phyloP scores from a whole-genome alignment of 1,140 invertebrate species.

The Papilio xuthus region DNA sequence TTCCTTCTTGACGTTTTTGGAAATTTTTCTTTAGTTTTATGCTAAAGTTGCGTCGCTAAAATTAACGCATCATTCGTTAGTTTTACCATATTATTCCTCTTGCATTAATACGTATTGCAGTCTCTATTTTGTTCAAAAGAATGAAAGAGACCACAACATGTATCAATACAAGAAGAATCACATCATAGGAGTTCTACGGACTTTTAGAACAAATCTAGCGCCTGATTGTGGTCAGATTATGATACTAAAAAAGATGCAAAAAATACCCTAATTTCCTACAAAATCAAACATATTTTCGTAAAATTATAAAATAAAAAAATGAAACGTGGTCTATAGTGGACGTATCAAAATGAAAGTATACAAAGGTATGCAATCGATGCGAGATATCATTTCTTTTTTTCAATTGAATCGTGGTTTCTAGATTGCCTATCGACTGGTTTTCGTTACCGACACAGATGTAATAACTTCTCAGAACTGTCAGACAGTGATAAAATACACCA shows the following conservation, averaged over 20 bases:
- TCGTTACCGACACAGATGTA: constrained; percentile 58
- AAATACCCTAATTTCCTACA: too few relatives aligned
- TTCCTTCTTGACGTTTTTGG: constrained; percentile 28
- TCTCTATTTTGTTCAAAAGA: too few relatives aligned
- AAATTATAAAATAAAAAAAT: not conserved
- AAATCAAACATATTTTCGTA: too few relatives aligned
- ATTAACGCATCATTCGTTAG: not conserved
- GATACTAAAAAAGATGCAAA: too few relatives aligned
- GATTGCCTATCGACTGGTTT: constrained; percentile 65
- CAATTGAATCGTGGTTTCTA: constrained; percentile 60
- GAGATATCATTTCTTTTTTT: constrained; percentile 56
- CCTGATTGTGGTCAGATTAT: too few relatives aligned
- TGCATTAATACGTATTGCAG: too few relatives aligned
- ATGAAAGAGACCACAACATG: too few relatives aligned
- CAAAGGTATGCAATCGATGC: constrained; percentile 50
- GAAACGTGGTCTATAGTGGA: constrained; percentile 21
- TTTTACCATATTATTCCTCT: not conserved
- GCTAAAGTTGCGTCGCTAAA: not conserved
- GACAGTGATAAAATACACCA: constrained; percentile 23
- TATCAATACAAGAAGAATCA: too few relatives aligned
- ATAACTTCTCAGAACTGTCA: constrained; percentile 47
- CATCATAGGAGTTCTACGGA: too few relatives aligned
- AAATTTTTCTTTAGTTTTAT: not conserved
- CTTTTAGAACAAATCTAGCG: too few relatives aligned
- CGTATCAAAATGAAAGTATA: constrained; percentile 43